Evolutionary conservation across 2,797 vertebrate species (phyloP).

Genomic region (Acipenser transmontanus): DNA sequence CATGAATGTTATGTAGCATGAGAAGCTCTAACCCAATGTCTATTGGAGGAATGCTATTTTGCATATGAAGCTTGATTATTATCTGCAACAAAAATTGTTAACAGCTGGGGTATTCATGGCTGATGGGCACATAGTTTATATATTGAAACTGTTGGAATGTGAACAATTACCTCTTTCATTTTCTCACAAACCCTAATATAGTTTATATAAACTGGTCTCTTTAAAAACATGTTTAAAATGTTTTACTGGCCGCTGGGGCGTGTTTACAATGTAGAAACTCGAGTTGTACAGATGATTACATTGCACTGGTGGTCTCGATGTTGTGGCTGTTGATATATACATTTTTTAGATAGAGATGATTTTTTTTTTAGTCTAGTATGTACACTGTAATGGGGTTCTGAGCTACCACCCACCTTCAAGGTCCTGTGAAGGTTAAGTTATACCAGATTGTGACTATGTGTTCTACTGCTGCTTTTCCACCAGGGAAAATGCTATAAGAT

Average conservation of each 20-base stretch:
- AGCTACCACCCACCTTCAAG: constrained; percentile 46
- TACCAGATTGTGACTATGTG: constrained; percentile 36
- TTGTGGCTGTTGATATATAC: constrained; percentile 23
- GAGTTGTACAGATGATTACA: constrained; percentile 29
- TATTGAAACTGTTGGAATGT: constrained; percentile 86
- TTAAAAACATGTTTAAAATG: constrained; percentile 53
- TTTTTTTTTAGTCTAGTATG: constrained; percentile 31
- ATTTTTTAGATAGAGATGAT: too few relatives aligned
- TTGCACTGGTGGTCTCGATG: constrained; percentile 37
- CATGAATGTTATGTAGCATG: constrained; percentile 50
- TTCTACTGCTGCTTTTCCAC: constrained; percentile 31
- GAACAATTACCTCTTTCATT: constrained; percentile 80
- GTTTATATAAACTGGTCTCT: constrained; percentile 61
- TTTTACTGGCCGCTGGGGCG: constrained; percentile 44
- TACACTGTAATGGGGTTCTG: constrained; percentile 29
- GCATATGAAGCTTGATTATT: constrained; percentile 78
- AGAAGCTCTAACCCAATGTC: constrained; percentile 42
- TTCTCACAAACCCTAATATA: constrained; percentile 65
- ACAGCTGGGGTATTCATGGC: constrained; percentile 78
- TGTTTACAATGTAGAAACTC: constrained; percentile 38
- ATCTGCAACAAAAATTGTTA: constrained; percentile 83
- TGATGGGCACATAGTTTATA: constrained; percentile 74
- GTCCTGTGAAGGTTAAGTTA: constrained; percentile 42
- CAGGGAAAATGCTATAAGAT: too few relatives aligned
- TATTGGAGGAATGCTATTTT: constrained; percentile 69